Conservation (phyloP, 2,113 vertebrate genomes). For the Cranoglanis bouderius region DNA sequence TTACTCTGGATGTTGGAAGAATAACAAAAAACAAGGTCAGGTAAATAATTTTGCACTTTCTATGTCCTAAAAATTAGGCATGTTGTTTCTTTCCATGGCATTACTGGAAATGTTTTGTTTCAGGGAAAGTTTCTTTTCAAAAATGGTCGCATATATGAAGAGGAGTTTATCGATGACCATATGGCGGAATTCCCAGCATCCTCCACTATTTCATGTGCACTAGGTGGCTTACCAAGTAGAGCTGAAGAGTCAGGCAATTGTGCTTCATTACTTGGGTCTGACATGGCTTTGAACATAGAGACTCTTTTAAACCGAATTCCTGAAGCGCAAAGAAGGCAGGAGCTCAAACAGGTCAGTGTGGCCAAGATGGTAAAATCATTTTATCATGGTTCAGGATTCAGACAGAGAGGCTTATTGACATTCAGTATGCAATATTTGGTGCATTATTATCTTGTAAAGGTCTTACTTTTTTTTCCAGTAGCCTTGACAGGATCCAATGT, state of each 20-base stretch:
- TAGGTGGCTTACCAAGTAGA: slow-evolving; percentile 55
- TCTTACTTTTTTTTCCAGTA: neutral
- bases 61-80: neutral
- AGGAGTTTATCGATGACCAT: slow-evolving; percentile 74
- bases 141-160: slow-evolving; percentile 76
- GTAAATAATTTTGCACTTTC: slow-evolving; percentile 62
- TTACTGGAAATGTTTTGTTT: slow-evolving; percentile 21
- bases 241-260: slow-evolving; percentile 19
- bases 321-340: slow-evolving; percentile 59
- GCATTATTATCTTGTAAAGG: neutral
- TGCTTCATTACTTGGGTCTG: slow-evolving; percentile 61
- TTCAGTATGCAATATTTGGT: neutral
- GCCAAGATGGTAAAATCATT: neutral
- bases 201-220: slow-evolving; percentile 24
- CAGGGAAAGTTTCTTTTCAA: slow-evolving; percentile 80
- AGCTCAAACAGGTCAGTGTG: slow-evolving; percentile 77
- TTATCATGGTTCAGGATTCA: neutral
- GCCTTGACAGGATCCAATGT: neutral
- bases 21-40: slow-evolving; percentile 82
- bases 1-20: slow-evolving; percentile 81
- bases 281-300: slow-evolving; percentile 72
- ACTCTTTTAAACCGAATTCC: slow-evolving; percentile 74
- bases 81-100: neutral
- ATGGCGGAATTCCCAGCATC: slow-evolving; percentile 55
- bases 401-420: neutral